Base-by-base conservation (phyloP, 2,113 vertebrate species). In the Conger conger region DNA sequence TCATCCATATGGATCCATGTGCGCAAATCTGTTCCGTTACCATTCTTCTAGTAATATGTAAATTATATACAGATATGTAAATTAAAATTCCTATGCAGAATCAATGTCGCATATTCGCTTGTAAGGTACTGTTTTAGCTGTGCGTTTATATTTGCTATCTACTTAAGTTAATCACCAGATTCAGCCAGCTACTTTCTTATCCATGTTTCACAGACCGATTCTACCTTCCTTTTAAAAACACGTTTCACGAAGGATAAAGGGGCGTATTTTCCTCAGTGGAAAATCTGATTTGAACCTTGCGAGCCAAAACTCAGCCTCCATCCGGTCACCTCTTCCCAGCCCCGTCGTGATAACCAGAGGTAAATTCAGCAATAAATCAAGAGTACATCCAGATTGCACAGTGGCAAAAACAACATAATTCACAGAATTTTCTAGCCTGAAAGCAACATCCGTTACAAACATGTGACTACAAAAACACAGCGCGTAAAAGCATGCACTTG, bases 221-320 rank as follows among this genome's bases (percentile, higher is more conserved):
- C 91, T 90, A 89, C 60, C 92, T 92, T 89, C 91, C 91, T 89
- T 92, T 93, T 87, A 91, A 91, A 93, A 93, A 93, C 91, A 95
- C 87, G 84, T 89, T 90, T 88, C 83, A 84, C 86, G 86, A 86
- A 89, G 93, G 89, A 91, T 92, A 91, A 85, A 79, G 91, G 92
- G 93, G 91, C 86, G 92, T 89, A 88, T 89, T 94, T 93, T 91
- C 93, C 93, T 93, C 88, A 92, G 89, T 95, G 95, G 95, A 96
- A 95, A 95, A 93, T 95, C 88, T 94, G 94, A 95, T 95, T 92
- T 93, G 90, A 91, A 85, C 85, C 85, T 85, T 76, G 73, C 82
- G 87, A 91, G 90, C 88, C 89, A 84, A 86, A 91, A 88, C 77
- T 84, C 82, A 91, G 77, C 53, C 90, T 89, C 83, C 76, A 40